Percentiles rank a stretch among this genome's conserved stretches.
These are phyloP conservation scores for Chondrosia reniformis DNA, from an alignment of 37 sponge, comb jelly and placozoan genomes.

Conservation along the genomic window DNA sequence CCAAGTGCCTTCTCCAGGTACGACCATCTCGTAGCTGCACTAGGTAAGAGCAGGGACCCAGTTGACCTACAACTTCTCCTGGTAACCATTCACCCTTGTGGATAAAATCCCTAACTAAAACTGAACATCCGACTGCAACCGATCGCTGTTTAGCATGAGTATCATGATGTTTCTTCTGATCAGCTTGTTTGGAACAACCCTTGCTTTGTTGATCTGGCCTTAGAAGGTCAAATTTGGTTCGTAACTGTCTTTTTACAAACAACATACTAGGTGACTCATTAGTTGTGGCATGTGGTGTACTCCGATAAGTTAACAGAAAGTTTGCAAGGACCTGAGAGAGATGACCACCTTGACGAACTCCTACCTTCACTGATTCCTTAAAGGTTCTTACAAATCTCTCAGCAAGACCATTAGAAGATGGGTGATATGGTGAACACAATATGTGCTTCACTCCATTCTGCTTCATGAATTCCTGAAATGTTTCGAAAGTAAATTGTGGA, in stretches of 20 bases:
- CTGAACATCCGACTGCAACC: not conserved
- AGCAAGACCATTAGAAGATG: conserved; percentile 44
- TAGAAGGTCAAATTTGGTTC: not conserved
- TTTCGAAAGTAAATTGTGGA: conserved; percentile 14
- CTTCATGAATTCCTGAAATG: conserved; percentile 19
- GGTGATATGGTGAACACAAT: conserved; percentile 29
- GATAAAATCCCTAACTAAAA: not conserved
- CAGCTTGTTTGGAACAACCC: not conserved
- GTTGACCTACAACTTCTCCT: not conserved
- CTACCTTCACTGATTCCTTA: conserved; percentile 16
- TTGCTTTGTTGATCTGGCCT: not conserved
- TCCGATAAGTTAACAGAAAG: conserved; percentile 21
- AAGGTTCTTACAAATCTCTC: conserved; percentile 41
- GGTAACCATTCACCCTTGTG: not conserved
- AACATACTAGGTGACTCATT: conserved; percentile 27
- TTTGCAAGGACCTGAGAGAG: not conserved
- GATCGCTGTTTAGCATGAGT: not conserved
- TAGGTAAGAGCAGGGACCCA: not conserved
- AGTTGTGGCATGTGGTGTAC: conserved; percentile 35
- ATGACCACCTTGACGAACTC: not conserved
- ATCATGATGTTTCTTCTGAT: not conserved
- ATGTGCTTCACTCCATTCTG: conserved; percentile 39
- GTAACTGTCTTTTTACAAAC: conserved; percentile 4
- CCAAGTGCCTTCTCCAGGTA: not conserved
- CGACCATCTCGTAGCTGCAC: not conserved